These are phyloP conservation scores for Agonopterix arenella DNA, from an alignment of 2,888 invertebrate genomes.

Conservation along the genomic window DNA sequence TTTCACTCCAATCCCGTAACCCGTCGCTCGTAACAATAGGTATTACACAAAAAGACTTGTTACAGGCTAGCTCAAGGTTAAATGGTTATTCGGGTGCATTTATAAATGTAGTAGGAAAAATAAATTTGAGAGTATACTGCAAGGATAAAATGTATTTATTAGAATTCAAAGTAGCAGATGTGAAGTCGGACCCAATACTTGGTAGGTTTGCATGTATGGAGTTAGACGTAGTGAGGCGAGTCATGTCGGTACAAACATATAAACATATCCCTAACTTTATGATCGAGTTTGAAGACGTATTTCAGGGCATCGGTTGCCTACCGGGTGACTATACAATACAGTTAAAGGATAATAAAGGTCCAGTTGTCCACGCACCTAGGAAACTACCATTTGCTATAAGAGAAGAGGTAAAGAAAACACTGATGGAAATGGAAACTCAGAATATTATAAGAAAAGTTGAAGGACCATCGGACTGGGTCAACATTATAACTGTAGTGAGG, in stretches of 20 bases:
- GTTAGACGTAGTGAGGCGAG: too few relatives aligned
- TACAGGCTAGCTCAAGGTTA: neutral
- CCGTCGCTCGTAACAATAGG: too few relatives aligned
- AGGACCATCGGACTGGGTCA: too few relatives aligned
- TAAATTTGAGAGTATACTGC: constrained; percentile 1
- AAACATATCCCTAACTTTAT: constrained; percentile 1
- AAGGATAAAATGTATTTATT: constrained; percentile 3
- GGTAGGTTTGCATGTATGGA: too few relatives aligned
- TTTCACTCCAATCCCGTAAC: too few relatives aligned
- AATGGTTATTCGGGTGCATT: constrained; percentile 2
- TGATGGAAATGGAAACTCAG: too few relatives aligned
- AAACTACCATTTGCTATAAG: neutral
- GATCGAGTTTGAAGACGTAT: constrained; percentile 3
- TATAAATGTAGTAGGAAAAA: constrained; percentile 6
- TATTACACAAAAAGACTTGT: neutral
- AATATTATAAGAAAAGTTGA: too few relatives aligned
- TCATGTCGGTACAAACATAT: neutral
- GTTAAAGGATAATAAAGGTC: constrained; percentile 2
- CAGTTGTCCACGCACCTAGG: constrained; percentile 6
- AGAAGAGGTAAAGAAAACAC: too few relatives aligned
- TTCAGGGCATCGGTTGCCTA: constrained; percentile 8
- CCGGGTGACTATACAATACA: constrained; percentile 5
- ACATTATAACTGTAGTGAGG: too few relatives aligned
- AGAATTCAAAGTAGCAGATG: constrained; percentile 8
- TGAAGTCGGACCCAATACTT: neutral